These are phyloP conservation scores for Centruroides vittatus DNA, from an alignment of 1,140 invertebrate genomes.

Conservation along the genomic window DNA sequence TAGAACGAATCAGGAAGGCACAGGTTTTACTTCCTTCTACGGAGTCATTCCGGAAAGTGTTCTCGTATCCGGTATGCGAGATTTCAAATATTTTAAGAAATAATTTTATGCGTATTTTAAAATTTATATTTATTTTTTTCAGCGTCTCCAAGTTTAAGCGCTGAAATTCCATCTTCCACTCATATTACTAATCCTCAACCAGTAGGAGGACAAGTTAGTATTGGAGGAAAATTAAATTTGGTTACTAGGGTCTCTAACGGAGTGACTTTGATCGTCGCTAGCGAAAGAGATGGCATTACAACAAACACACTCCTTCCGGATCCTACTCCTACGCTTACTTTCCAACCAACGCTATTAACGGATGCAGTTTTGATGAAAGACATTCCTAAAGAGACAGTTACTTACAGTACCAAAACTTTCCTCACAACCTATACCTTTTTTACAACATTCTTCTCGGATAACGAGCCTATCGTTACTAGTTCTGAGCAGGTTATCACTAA, in stretches of 20 bases:
- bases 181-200: conserved; percentile 4
- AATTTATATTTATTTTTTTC: background rate
- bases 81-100: background rate
- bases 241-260: conserved; percentile 16
- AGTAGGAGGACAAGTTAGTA: conserved; percentile 5
- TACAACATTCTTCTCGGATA: conserved; percentile 73
- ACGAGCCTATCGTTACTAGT: conserved; percentile 59
- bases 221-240: conserved; percentile 8
- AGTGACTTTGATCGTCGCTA: conserved; percentile 18
- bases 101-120: background rate
- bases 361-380: conserved; percentile 20
- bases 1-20: background rate
- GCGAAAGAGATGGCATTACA: conserved; percentile 6
- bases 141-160: background rate
- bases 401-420: conserved; percentile 18
- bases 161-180: background rate
- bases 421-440: conserved; percentile 48
- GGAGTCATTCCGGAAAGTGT: background rate
- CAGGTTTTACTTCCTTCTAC: background rate
- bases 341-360: conserved; percentile 20
- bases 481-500: conserved; percentile 53
- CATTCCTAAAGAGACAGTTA: conserved; percentile 4
- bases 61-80: background rate
- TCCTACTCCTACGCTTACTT: conserved; percentile 11
- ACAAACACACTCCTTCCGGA: background rate